Evolutionary conservation across 2,797 vertebrate species (phyloP).

Genomic region (Hafferia zeledoni): DNA sequence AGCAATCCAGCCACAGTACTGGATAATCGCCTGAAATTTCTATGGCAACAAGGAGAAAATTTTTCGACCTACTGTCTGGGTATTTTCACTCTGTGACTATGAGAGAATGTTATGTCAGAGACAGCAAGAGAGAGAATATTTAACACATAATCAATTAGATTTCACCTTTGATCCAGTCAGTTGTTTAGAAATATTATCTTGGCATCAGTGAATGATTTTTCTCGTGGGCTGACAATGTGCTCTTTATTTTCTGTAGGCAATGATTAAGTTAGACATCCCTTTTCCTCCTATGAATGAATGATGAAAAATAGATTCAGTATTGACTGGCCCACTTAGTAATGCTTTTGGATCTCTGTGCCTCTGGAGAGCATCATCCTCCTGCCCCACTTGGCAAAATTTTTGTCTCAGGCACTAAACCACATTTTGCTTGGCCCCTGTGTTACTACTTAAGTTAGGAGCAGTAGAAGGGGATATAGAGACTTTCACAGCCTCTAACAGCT

Average conservation of each 20-base stretch:
- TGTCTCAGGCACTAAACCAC: neutral
- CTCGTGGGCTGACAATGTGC: constrained; percentile 25
- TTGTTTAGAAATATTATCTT: constrained; percentile 66
- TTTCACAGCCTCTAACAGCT: neutral
- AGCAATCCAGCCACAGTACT: neutral
- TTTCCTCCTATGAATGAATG: constrained; percentile 44
- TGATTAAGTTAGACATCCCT: constrained; percentile 42
- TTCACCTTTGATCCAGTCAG: constrained; percentile 71
- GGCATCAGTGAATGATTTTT: constrained; percentile 55
- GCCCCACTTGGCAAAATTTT: neutral
- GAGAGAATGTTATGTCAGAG: neutral
- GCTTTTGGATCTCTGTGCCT: neutral
- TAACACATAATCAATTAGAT: constrained; percentile 71
- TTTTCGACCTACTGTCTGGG: neutral
- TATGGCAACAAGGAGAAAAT: constrained; percentile 56
- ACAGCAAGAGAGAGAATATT: constrained; percentile 33
- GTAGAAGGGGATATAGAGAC: neutral
- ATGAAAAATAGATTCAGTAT: constrained; percentile 53
- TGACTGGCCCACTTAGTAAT: constrained; percentile 27
- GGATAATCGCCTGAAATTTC: constrained; percentile 7
- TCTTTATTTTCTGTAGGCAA: constrained; percentile 65
- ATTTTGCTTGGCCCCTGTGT: fast-evolving
- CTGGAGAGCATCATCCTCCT: neutral
- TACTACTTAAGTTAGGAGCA: neutral
- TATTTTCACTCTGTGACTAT: neutral